These are phyloP conservation scores for Limonius californicus DNA, from an alignment of 1,140 invertebrate species.

Conservation along the genomic window DNA sequence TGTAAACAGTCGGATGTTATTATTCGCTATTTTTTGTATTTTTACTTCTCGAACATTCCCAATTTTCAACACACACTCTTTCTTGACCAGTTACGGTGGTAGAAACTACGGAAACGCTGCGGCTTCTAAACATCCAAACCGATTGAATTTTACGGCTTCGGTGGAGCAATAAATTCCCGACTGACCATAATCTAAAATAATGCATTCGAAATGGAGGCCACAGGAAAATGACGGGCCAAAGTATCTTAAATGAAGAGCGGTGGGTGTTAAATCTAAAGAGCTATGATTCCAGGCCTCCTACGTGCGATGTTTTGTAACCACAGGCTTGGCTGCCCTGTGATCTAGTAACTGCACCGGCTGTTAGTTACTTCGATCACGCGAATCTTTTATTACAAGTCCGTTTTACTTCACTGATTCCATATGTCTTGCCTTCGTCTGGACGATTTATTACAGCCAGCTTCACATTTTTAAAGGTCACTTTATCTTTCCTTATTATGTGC, in stretches of 20 bases:
- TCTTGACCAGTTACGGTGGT: too few species aligned
- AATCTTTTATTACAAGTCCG: slow-evolving; percentile 9
- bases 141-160: too few species aligned
- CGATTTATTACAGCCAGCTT: too few species aligned
- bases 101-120: too few species aligned
- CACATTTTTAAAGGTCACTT: too few species aligned
- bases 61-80: too few species aligned
- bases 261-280: slow-evolving; percentile 11
- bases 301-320: slow-evolving; percentile 10
- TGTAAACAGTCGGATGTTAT: too few species aligned
- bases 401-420: slow-evolving; percentile 4
- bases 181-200: neutral
- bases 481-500: too few species aligned
- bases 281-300: slow-evolving; percentile 2
- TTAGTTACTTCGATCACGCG: slow-evolving; percentile 9
- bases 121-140: too few species aligned
- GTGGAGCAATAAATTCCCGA: neutral
- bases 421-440: neutral
- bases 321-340: slow-evolving; percentile 12
- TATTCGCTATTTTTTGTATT: too few species aligned
- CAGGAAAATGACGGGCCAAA: neutral
- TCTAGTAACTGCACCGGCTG: slow-evolving; percentile 10
- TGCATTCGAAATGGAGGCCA: neutral
- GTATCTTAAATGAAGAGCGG: slow-evolving; percentile 1
- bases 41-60: too few species aligned